phyloP scores from a whole-genome alignment of 2,113 vertebrate species.

The Antennarius striatus region DNA sequence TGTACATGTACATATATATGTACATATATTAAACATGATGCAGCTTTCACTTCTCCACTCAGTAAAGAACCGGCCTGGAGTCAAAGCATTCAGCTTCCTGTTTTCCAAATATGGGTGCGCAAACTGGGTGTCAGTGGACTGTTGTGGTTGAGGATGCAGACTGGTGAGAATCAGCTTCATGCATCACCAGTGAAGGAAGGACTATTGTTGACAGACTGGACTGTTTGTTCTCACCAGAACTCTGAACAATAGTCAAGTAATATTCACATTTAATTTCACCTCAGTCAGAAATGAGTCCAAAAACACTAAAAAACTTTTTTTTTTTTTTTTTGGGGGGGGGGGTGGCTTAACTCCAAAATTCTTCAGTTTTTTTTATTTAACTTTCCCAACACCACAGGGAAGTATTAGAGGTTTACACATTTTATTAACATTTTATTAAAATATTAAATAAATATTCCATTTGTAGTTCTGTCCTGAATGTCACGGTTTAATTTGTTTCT shows the following conservation, averaged over 20 bases:
- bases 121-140: conserved; percentile 31
- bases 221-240: not conserved
- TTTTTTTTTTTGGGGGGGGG: too few species aligned
- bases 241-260: not conserved
- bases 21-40: too few species aligned
- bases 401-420: too few species aligned
- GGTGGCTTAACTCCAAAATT: too few species aligned
- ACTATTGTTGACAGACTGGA: too few species aligned
- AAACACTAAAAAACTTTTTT: not conserved
- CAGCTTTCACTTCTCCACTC: not conserved
- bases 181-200: not conserved
- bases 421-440: too few species aligned
- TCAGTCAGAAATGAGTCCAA: not conserved
- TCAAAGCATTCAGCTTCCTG: conserved; percentile 70
- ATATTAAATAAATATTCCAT: too few species aligned
- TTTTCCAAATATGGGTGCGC: conserved; percentile 72
- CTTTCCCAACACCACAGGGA: too few species aligned
- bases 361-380: not conserved
- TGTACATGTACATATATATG: too few species aligned
- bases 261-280: not conserved
- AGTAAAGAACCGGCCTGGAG: conserved; percentile 21
- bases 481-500: too few species aligned
- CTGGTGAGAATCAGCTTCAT: not conserved
- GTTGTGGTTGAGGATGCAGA: conserved; percentile 20
- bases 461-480: too few species aligned